Conservation (phyloP, 1,140 invertebrate genomes). For the Drosophila nebulosa region DNA sequence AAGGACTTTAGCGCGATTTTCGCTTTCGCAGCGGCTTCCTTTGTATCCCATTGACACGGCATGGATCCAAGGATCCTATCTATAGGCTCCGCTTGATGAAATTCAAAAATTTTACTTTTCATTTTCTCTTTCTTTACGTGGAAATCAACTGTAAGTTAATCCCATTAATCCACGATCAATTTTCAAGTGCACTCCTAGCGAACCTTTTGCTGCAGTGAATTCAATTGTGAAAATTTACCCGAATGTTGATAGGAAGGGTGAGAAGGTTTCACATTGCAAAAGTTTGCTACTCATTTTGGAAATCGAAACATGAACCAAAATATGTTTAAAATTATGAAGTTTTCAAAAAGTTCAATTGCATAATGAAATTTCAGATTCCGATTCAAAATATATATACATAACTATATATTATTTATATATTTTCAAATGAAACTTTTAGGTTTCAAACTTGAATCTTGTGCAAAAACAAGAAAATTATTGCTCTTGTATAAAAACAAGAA, state of each 20-base stretch:
- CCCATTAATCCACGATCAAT: conserved; percentile 74
- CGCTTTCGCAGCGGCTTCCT: conserved; percentile 41
- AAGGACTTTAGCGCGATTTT: conserved; percentile 76
- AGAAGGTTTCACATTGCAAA: conserved; percentile 14
- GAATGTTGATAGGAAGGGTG: background rate
- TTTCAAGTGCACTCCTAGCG: conserved; percentile 58
- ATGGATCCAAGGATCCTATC: conserved; percentile 21
- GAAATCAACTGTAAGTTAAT: conserved; percentile 77
- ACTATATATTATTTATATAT: no score
- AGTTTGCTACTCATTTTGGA: background rate
- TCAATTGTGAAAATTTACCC: conserved; percentile 46
- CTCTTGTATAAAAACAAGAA: no score
- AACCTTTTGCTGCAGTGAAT: conserved; percentile 53
- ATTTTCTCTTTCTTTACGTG: conserved; percentile 32
- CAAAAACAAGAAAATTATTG: no score
- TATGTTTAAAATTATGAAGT: no score
- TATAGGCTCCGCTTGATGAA: conserved; percentile 17
- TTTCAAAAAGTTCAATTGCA: no score
- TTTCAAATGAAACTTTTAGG: no score
- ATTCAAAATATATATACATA: no score
- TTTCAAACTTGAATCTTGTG: no score
- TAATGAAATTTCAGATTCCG: no score
- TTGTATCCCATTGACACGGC: conserved; percentile 37
- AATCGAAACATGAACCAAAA: background rate
- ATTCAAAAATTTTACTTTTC: conserved; percentile 63